These are phyloP conservation scores for Pristionchus fissidentatus DNA, from an alignment of 2,888 invertebrate genomes.

Conservation along the genomic window DNA sequence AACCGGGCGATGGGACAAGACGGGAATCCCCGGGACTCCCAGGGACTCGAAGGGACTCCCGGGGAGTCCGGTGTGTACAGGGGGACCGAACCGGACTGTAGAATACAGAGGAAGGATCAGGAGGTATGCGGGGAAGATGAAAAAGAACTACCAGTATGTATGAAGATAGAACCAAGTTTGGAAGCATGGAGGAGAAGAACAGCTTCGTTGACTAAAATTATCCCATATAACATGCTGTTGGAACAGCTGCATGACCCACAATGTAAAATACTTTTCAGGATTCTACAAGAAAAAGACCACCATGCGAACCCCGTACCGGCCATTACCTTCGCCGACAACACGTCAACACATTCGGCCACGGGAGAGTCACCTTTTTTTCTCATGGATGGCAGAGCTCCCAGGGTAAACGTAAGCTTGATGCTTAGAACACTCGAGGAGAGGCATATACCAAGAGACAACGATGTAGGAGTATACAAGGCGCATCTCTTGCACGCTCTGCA, in stretches of 20 bases:
- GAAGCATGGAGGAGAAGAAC: not conserved
- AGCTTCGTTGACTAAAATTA: not conserved
- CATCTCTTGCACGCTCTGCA: not conserved
- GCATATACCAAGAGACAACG: not conserved
- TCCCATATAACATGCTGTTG: not conserved
- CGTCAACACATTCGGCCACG: not conserved
- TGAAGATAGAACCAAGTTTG: not conserved
- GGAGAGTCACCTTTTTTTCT: not conserved
- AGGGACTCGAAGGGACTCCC: too few species aligned
- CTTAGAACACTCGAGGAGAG: not conserved
- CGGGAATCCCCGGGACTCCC: too few species aligned
- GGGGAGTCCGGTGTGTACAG: too few species aligned
- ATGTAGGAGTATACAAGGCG: not conserved
- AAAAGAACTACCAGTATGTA: not conserved
- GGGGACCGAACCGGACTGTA: too few species aligned
- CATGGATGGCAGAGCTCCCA: not conserved
- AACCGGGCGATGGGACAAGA: too few species aligned
- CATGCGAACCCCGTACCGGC: not conserved
- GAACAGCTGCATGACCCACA: not conserved
- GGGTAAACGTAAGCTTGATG: not conserved
- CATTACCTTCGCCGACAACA: not conserved
- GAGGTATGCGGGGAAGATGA: not conserved
- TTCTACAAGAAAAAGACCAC: too few species aligned
- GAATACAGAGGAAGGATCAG: not conserved
- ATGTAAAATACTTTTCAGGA: too few species aligned